Evolutionary conservation across 2,797 vertebrate genomes (phyloP), one percentile per base, ranked within the genome.

Genomic region (Sylvilagus floridanus): DNA sequence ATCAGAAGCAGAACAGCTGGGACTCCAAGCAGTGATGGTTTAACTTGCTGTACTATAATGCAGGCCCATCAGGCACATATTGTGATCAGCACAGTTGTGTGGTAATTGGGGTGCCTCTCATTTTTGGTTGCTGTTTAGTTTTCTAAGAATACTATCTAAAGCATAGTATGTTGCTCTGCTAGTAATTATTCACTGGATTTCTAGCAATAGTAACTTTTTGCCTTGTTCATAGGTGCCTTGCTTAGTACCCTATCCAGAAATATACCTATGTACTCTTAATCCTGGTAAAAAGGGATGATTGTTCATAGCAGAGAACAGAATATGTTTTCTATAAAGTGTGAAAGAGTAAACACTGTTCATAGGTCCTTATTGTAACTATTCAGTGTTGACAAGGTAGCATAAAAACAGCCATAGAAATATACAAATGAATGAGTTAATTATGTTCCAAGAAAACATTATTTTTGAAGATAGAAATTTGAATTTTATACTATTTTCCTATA

Each of bases 61-160:
- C 42, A 47, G 42, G 42, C 42, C 42, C 7, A 47, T 47, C 42
- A 47, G 42, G 42, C 42, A 47, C 42, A 47, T 52, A 42, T 47
- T 95, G 82, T 32, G 8, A 22, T 91, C 30, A 79, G 19, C 26
- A 47, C 22, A 42, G 17, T 73, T 93, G 24, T 78, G 10, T 87
- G 50, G 19, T 17, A 76, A 26, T 26, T 69, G 24, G 19, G 54
- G 4, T 77, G 5, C 1, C 21, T 76, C 28, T 76, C 32, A 76
- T 65, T 81, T 54, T 14, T 85, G 28, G 21, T 66, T 88, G 17
- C 37, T 54, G 5, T 72, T 84, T 69, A 66, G 12, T 72, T 81
- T 35, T 94, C n/a, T 68, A 42, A 88, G 75, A n/a, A 90, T 9
- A 84, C 26, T 35, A 85, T 35, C 60, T 5, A 91, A 79, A 88